Evolutionary conservation across 2,888 invertebrate species (phyloP), one percentile per base, ranked within the genome.

Genomic region (Chloromyia formosa): DNA sequence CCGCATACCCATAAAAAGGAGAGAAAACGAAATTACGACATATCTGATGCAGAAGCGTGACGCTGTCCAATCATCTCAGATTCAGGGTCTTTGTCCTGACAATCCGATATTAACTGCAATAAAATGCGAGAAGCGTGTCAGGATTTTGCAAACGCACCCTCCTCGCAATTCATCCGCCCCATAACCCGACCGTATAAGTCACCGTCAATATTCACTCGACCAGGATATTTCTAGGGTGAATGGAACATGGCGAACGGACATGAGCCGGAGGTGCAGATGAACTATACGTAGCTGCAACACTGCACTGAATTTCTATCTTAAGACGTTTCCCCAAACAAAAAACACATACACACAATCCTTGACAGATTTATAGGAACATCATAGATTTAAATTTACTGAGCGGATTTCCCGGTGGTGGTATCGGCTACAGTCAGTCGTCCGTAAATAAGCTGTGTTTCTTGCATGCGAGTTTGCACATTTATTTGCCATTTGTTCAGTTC

Each of bases 111-210:
- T 56, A 71, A 56, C 40, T 60, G 74, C 20, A 76, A 72, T 74
- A 72, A 72, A 76, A 76, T 74, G 64, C 74, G 35, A 74, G 60
- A 76, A 75, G 66, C 74, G 74, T 76, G 76, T 58, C 74, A 58
- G 72, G 45, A 66, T 35, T 66, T 66, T 42, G 16, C 49, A 42
- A 53, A 42, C 58, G 35, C 68, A 68, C 18, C 27, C 18, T 58
- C 62, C 56, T 60, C 73, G 27, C 61, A 60, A 75, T 73, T 61
- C 62, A 61, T 45, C 14, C 45, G 16, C 45, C 20, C 22, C 4
- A 20, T 22, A 18, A 35, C 27, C 27, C 27, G 27, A 35, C 49
- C 27, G 20, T 10, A 45, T 22, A 49, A 22, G 45, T 49, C 49
- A 66, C 45, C 45, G 49, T 20, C 66, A 66, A 66, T 66, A 66